Evolutionary conservation across 2,888 invertebrate genomes (phyloP), one percentile per base, ranked within the genome.

Genomic region (Cryptus viduatorius): DNA sequence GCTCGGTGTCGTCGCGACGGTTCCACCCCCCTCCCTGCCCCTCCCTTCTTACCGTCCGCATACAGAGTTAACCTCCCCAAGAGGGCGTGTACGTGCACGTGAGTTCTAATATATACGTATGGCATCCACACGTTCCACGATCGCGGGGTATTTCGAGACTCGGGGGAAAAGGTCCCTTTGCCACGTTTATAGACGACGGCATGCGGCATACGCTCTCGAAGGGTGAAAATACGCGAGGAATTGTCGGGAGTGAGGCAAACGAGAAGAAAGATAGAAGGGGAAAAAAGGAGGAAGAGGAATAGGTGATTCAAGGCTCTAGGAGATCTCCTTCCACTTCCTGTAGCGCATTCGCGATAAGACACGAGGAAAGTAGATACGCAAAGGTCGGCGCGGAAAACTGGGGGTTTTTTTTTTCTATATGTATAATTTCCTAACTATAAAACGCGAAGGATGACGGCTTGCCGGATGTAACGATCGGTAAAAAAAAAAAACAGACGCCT

Each of bases 281-380:
- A 46, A 48, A 37, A 69, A 31, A 37, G 31, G 69, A 61, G 69
- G 44, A 69, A 64, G 48, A 61, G 12, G 56, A 14, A 24, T 48
- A 42, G 48, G 48, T 76, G 71, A 76, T 65, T 71, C 75, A 48
- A 67, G 68, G 72, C 72, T 82, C 73, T 31, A 44, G 69, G 73
- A 83, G 78, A 79, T 79, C 79, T 83, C 73, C 64, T 83, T 75
- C 64, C 79, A 73, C 64, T 75, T 79, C 37, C 59, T 19, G 73
- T 19, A 31, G 64, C 31, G 56, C 73, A 79, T 83, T 75, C 64
- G 31, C 8, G 50, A 76, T 72, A 59, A 37, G 37, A 44, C 67
- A 19, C 8, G 50, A 50, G 31, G 69, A 10, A 31, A 4, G 10
- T 31, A 42, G 37, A 37, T 8, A 53, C 53, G 53, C 19, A 19